Base-by-base conservation (phyloP, 2,797 vertebrate species). In the Hafferia zeledoni region DNA sequence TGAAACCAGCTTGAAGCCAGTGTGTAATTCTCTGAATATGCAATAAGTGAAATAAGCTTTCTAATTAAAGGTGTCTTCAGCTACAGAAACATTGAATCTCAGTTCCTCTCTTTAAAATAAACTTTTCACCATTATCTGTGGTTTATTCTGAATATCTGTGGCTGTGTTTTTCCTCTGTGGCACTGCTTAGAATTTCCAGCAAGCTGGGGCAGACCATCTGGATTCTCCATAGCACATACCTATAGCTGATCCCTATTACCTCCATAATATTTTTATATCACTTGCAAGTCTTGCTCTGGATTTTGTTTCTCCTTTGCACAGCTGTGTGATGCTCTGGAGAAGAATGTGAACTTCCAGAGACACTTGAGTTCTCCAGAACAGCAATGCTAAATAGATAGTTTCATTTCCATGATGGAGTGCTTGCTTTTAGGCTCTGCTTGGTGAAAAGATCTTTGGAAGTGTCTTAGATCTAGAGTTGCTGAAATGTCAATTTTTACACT, bases 31-130 rank as follows among this genome's bases (percentile, higher is more conserved):
- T 72, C 39, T 93, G 82, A 86, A 56, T 47, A 59, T 39, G 47
- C 75, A 85, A 69, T 55, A 44, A 83, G 71, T 83, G 77, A 95
- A 95, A 94, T 41, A 85, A 71, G 19, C 65, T 89, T 85, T 85
- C 69, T 86, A 95, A 95, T 95, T 95, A 92, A 90, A 83, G 46
- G 43, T 88, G 90, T 67, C 84, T 88, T 63, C 67, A 52, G 72
- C 27, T 95, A 57, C 50, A 49, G 22, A 76, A 72, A 37, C 4
- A 43, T 20, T 37, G 10, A 5, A 7, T 69, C 37, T 82, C n/a
- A 27, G 12, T 19, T 71, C 35, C 72, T 67, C 41, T 67, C 35
- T 70, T 25, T 18, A 37, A 67, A 78, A 59, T 25, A 46, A 77
- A 31, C 37, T 67, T 70, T 75, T 50, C 27, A 12, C 30, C 6